Base-by-base conservation (phyloP, 2,113 vertebrate species). In the Taxidea taxus region DNA sequence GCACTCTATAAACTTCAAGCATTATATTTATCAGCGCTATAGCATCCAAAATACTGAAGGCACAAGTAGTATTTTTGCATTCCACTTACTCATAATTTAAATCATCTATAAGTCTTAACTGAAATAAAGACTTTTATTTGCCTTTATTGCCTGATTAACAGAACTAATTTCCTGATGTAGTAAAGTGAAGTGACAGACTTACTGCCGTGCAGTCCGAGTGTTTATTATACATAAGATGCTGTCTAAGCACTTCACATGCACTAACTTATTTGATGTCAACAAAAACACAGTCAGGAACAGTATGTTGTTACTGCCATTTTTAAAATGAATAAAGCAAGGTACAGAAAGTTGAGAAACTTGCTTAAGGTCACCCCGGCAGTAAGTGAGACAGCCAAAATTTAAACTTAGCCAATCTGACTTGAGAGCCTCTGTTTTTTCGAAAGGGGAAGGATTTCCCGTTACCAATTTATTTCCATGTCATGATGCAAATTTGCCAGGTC, bases 371-470 rank as follows among this genome's bases (percentile, higher is more conserved):
- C n/a, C 20, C 4, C 56, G 44, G 37, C 7, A 95, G 68, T 78
- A 78, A 91, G 34, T n/a, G 7, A 92, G 29, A 58, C 0, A 94
- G 70, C 25, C 70, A 87, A 64, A 87, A 72, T 66, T 66, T 92
- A 77, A 94, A 94, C 13, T 75, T 83, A n/a, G 31, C 37, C 23
- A n/a, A 31, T 51, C 20, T 66, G 56, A 66, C 34, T 56, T 15
- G 70, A 66, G 12, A 86, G 27, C 37, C 23, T 96, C 42, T 39
- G 34, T 37, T 96, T 72, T 54, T 77, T 72, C 70, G 62, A 96
- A 96, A 82, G 51, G 42, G 37, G 70, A 95, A 85, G 64, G 72
- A 93, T 80, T 95, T 95, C 80, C 80, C 92, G 68, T 75, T 95
- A 56, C 47, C 18, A 91, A 42, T 62, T 94, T 75, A 95, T 72